Percentiles rank a stretch among this genome's conserved stretches.
Conservation (phyloP, 2,888 invertebrate species). For the Drosophila trichaetosa region DNA sequence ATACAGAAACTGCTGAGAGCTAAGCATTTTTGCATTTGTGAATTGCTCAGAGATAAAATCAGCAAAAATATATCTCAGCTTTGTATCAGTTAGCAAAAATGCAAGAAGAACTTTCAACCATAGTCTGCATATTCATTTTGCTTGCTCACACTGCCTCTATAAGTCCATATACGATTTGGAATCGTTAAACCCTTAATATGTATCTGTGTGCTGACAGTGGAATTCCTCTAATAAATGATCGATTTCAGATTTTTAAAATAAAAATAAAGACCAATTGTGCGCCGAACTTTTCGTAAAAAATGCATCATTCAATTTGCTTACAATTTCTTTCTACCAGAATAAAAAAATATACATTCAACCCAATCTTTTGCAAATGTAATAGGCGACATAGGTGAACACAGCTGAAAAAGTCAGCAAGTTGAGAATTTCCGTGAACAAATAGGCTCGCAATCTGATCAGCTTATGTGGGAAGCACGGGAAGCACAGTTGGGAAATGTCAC, state of each 20-base stretch:
- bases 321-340: background rate
- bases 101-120: background rate
- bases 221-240: background rate
- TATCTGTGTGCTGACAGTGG: background rate
- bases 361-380: slow-evolving; percentile 31
- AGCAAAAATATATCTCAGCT: background rate
- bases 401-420: slow-evolving; percentile 24
- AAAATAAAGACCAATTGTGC: background rate
- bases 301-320: slow-evolving; percentile 21
- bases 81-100: background rate
- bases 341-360: background rate
- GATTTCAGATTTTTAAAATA: background rate
- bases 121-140: background rate
- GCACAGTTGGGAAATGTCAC: slow-evolving; percentile 24
- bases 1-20: background rate
- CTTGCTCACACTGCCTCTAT: too few species aligned
- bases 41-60: background rate
- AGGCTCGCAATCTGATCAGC: slow-evolving; percentile 44
- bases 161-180: background rate
- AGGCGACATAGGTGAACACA: slow-evolving; percentile 25
- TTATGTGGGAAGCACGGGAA: slow-evolving; percentile 41
- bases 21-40: background rate
- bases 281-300: background rate
- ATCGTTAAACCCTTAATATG: background rate
- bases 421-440: slow-evolving; percentile 22